Conservation (phyloP, 2,797 vertebrate species). For the Erpetoichthys calabaricus region DNA sequence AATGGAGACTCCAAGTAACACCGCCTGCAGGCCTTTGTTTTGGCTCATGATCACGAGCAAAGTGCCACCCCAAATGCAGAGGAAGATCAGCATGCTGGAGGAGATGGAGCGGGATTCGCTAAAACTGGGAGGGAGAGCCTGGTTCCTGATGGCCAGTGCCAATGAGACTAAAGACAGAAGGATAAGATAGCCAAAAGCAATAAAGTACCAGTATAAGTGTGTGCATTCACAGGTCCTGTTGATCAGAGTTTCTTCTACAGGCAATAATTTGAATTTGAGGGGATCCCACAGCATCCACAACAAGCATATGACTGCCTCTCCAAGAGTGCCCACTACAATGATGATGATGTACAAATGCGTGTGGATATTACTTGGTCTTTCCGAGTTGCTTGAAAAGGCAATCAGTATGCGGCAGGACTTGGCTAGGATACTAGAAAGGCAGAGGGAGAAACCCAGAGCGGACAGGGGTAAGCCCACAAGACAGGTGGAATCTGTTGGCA, state of each 20-base stretch:
- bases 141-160: neutral
- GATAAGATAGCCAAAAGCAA: constrained; percentile 3
- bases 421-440: constrained; percentile 5
- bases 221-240: neutral
- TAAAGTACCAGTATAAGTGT: too few species aligned
- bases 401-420: constrained; percentile 2
- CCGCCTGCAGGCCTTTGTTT: too few species aligned
- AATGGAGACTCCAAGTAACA: neutral
- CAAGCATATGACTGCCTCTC: neutral
- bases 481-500: constrained; percentile 3
- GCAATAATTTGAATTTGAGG: neutral
- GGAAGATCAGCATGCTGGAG: constrained; percentile 3
- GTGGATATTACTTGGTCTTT: constrained; percentile 1
- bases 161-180: too few species aligned
- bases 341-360: neutral
- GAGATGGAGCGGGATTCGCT: constrained; percentile 3
- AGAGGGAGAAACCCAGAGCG: constrained; percentile 1
- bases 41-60: constrained; percentile 1
- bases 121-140: constrained; percentile 6
- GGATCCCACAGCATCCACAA: constrained; percentile 2
- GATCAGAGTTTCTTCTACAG: neutral
- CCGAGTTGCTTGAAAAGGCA: neutral
- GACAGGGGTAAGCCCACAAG: neutral
- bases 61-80: constrained; percentile 5
- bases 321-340: neutral